A percentile compares a stretch with the other conserved stretches of the same genome.
phyloP scores from a whole-genome alignment of 2,888 invertebrate genomes.

The Lottia scabra region DNA sequence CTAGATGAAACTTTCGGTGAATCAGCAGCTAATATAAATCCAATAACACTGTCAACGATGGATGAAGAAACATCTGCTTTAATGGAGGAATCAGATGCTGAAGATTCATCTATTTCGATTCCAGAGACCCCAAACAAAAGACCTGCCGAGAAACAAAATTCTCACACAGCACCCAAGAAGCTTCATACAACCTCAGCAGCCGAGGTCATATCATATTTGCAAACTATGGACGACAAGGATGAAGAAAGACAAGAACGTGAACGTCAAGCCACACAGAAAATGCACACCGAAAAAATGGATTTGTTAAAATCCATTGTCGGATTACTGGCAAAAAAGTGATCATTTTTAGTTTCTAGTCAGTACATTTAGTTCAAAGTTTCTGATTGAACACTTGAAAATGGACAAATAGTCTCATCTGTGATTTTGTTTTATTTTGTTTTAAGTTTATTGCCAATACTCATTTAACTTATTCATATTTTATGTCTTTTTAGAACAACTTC shows the following conservation, averaged over 20 bases:
- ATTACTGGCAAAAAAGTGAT: neutral
- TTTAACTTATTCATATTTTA: constrained; percentile 2
- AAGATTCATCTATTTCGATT: constrained; percentile 4
- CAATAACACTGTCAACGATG: neutral
- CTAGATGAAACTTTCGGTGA: constrained; percentile 2
- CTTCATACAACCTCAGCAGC: neutral
- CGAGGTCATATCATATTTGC: neutral
- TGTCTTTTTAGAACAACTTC: too few relatives aligned
- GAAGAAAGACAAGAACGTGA: neutral
- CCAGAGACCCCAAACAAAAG: neutral
- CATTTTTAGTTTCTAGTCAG: neutral
- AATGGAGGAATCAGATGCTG: neutral
- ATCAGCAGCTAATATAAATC: constrained; percentile 2
- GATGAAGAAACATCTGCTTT: neutral
- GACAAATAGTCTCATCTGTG: constrained; percentile 1
- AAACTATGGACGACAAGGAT: neutral
- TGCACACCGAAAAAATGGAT: neutral
- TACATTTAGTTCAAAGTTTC: constrained; percentile 4
- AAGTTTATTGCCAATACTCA: neutral
- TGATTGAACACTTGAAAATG: neutral
- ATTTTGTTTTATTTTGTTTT: constrained; percentile 4
- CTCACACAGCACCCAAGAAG: neutral
- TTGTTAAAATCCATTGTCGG: neutral
- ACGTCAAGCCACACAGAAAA: neutral
- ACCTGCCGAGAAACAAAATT: neutral